Percentiles rank a stretch among this genome's conserved stretches.
phyloP scores from a whole-genome alignment of 2,113 vertebrate genomes.

The Thinocorus orbignyianus region DNA sequence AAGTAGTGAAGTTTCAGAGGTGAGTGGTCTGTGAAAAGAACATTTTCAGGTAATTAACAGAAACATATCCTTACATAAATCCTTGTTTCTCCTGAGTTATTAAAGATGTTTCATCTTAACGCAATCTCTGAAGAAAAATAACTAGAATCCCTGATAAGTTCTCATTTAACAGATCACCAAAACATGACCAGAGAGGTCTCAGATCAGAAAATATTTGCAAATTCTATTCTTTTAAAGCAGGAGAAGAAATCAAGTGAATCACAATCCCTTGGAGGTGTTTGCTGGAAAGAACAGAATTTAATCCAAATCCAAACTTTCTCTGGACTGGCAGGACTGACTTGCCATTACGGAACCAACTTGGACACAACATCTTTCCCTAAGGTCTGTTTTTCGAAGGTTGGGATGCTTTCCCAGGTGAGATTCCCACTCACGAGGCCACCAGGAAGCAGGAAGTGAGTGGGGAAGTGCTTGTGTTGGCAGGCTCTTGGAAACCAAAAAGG shows the following conservation, averaged over 20 bases:
- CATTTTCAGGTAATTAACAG: neutral
- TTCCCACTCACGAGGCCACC: neutral
- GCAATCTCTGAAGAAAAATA: neutral
- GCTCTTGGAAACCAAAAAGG: neutral
- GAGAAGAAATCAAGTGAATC: neutral
- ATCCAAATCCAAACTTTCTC: neutral
- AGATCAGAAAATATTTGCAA: neutral
- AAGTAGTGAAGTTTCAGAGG: neutral
- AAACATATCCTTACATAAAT: neutral
- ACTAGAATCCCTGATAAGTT: neutral
- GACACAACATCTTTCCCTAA: neutral
- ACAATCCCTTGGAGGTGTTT: neutral
- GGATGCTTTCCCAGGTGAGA: neutral
- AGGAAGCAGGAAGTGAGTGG: neutral
- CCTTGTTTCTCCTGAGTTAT: neutral
- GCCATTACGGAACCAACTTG: neutral
- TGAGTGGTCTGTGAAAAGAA: neutral
- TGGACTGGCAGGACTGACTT: neutral
- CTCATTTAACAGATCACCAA: neutral
- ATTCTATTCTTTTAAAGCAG: neutral
- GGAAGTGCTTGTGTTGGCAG: neutral
- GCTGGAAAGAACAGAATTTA: neutral
- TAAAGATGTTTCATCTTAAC: neutral
- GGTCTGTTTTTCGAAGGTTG: neutral
- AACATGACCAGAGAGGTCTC: neutral